Conservation (phyloP, 2,797 vertebrate genomes). For the Leptatherina wallacei region DNA sequence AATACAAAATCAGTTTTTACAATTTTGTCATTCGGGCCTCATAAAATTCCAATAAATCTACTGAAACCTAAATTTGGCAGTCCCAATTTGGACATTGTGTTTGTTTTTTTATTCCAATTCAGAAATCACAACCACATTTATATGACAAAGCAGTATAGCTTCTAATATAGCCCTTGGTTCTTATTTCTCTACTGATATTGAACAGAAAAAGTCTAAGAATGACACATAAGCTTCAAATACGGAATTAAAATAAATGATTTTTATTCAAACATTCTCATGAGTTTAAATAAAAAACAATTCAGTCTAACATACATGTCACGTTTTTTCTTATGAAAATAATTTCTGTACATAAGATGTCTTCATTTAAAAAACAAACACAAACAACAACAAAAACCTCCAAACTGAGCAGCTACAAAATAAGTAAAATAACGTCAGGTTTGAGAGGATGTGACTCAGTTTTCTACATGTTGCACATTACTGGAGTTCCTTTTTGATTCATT, state of each 20-base stretch:
- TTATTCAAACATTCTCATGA: conserved; percentile 79
- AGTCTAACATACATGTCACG: conserved; percentile 56
- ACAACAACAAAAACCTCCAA: conserved; percentile 16
- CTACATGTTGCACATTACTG: conserved; percentile 2
- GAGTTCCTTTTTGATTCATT: neutral
- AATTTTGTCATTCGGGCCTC: neutral
- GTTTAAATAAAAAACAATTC: conserved; percentile 80
- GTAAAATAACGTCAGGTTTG: conserved; percentile 9
- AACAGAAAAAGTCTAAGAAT: neutral
- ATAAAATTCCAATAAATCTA: neutral
- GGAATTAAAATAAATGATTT: conserved; percentile 68
- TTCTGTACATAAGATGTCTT: conserved; percentile 72
- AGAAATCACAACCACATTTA: neutral
- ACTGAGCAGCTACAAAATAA: conserved; percentile 28
- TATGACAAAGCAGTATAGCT: neutral
- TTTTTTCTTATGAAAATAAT: conserved; percentile 76
- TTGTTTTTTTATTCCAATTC: neutral
- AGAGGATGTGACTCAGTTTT: neutral
- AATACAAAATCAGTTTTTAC: neutral
- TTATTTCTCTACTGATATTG: neutral
- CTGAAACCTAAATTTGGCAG: neutral
- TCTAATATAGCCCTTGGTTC: neutral
- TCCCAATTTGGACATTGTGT: neutral
- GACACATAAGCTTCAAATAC: conserved; percentile 15
- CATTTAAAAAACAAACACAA: neutral